Evolutionary conservation across 2,113 vertebrate species (phyloP), one percentile per base, ranked within the genome.

Genomic region (Myrmecobius fasciatus): DNA sequence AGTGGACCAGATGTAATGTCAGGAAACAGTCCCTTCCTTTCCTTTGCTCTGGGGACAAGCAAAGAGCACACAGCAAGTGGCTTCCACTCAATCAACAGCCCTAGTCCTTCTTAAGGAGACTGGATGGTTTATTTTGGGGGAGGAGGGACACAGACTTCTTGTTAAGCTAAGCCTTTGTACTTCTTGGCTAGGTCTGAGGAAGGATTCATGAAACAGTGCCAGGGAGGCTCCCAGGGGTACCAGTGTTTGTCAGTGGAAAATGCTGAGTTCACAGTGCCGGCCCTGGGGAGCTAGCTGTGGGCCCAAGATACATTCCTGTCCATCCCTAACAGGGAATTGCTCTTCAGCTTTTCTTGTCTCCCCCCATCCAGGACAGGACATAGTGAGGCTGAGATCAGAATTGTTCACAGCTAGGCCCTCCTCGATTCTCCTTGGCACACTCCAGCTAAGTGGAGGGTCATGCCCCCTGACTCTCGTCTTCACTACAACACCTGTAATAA

Each of bases 161-260:
- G 67, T 17, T 43, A 17, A 43, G 67, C 67, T 20, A 43, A 83
- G 67, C 67, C 17, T 43, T 43, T 83, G 67, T 83, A 43, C 67
- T 6, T 83, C 67, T 20, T 83, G n/a, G n/a, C 67, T 75, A 75
- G 36, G 36, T 75, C 36, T 83, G 17, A 83, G 67, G 67, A 24
- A 83, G n/a, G 67, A 43, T 83, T 83, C n/a, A 83, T 22, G 89
- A 90, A 90, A 90, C 31, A 8, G 47, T 49, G 89, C 46, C 46
- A 90, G 89, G 46, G 89, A 51, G 47, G 48, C 20, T 51, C 89
- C 89, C 48, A 90, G 89, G 28, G 89, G 48, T 89, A 47, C 46
- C 20, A 4, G 5, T 90, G 89, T 90, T 90, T 90, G 89, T 90
- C 46, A 90, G 89, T 90, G 89, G 89, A 90, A 90, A 90, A 90